Evolutionary conservation across 1,140 invertebrate species (phyloP), one percentile per base, ranked within the genome.

Genomic region (Ooceraea biroi): DNA sequence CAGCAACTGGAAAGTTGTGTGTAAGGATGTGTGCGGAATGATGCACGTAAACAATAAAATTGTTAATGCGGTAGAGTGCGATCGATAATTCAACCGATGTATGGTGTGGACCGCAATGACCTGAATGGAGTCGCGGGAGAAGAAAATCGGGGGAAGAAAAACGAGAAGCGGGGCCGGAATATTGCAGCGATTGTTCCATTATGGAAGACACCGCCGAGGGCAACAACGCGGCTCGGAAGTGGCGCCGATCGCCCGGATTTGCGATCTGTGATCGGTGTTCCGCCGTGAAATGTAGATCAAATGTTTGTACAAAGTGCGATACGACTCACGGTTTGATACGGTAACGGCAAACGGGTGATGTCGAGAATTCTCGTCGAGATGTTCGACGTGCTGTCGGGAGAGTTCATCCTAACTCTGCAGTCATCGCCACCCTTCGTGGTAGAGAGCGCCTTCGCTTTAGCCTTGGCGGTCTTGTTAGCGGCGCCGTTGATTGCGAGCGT

Each of bases 371-470:
- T n/a, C n/a, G 25, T 72, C 91, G 91, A 78, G 72, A 94, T 94
- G 93, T 89, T 93, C 77, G 85, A 85, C 85, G 86, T 90, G 66
- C 77, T 80, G 60, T 82, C 89, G 11, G 86, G 88, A 17, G 89
- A 91, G 44, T 85, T 90, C 58, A 85, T 90, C 36, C 65, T 93
- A 91, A 93, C 91, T 89, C 85, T 92, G 19, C 88, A 90, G 82
- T 90, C 88, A 66, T 66, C 91, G 17, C 89, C 93, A 8, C 90
- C 91, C 14, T 91, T 91, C 71, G 66, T 93, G 11, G 50, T 91
- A 12, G 93, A 94, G 66, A 91, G 82, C 27, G 66, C 89, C 30
- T 82, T 93, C 57, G 92, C 90, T 27, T 46, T 94, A 66, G 73
- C 87, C 41, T 72, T 94, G 46, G 90, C 90, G 3, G 25, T 93